Conservation (phyloP, 2,797 vertebrate species). For the Acomys russatus region DNA sequence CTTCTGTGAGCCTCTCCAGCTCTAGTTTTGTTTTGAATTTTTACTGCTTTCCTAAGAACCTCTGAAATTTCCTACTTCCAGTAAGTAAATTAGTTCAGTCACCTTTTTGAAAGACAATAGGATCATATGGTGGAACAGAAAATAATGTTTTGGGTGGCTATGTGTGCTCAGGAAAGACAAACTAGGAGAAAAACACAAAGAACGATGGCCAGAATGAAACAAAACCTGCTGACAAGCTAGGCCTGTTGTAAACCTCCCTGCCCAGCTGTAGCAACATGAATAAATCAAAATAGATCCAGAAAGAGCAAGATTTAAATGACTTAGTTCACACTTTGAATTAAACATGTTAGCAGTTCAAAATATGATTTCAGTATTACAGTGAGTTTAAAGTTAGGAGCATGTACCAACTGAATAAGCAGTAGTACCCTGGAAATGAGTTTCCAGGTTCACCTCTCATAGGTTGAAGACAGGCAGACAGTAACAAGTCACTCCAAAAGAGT, state of each 20-base stretch:
- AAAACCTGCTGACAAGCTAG: constrained; percentile 39
- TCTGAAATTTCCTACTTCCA: constrained; percentile 56
- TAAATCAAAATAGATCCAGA: not conserved
- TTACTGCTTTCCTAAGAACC: constrained; percentile 6
- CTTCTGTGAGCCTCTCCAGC: not conserved
- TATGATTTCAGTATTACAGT: constrained; percentile 32
- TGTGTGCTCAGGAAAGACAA: constrained; percentile 39
- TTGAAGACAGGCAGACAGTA: not conserved
- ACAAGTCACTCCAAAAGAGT: constrained; percentile 49
- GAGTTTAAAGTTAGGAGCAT: constrained; percentile 55
- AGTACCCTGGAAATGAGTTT: not conserved
- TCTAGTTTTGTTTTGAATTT: not conserved
- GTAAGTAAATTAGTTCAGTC: constrained; percentile 33
- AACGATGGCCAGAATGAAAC: constrained; percentile 30
- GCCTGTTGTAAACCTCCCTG: not conserved
- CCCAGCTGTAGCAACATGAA: constrained; percentile 26
- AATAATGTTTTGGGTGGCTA: constrained; percentile 35
- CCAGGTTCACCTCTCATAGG: not conserved
- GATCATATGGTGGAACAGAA: constrained; percentile 25
- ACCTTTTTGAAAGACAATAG: constrained; percentile 17
- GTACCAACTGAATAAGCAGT: not conserved
- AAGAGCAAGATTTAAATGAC: constrained; percentile 46
- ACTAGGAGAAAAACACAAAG: constrained; percentile 29
- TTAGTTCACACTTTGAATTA: constrained; percentile 65
- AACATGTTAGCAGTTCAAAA: constrained; percentile 48